Base-by-base conservation (phyloP, 2,888 invertebrate genomes). In the Oconnorella tubifera region DNA sequence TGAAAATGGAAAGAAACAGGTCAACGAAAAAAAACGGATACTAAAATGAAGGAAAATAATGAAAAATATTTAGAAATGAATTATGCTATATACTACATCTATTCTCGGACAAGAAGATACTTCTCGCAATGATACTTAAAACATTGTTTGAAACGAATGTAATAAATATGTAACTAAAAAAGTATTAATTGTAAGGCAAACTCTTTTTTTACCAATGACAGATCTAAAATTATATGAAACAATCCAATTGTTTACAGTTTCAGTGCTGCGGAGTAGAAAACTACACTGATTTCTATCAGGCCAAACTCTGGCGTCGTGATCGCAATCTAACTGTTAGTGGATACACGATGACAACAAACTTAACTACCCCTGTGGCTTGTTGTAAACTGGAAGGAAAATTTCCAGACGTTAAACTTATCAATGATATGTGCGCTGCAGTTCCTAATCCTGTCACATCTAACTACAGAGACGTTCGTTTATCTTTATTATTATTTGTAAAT, bases 281-380 rank as follows among this genome's bases (percentile, higher is more conserved):
- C 60, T 64, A 64, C 51, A 56, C 23, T n/a, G 67, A 67, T 31
- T 60, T 59, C 29, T 31, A 51, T 10, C 2, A n/a, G 14, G 63
- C 67, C 4, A 48, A 48, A 31, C 3, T n/a, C 25, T 67, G 67
- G 67, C 33, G 60, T 55, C 63, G 63, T 31, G 50, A 32, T 3
- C 23, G 59, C 10, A 14, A 40, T 27, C 23, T 33, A 1, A 19
- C 32, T 0, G 55, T 49, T 14, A n/a, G 14, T 1, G 48, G 53
- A 14, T 2, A 28, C 25, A 27, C 28, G n/a, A 33, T 50, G 19
- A 57, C 50, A 1, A 19, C 28, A 23, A 33, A 28, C 27, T 61
- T 68, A 40, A 62, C 50, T 2, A 67, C 66, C 14, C 68, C 68
- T 1, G 33, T 68, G 19, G 62, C 68, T 14, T 68, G 68, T 58